Evolutionary conservation across 2,797 vertebrate species (phyloP), one percentile per base, ranked within the genome.

Genomic region (Champsocephalus esox): DNA sequence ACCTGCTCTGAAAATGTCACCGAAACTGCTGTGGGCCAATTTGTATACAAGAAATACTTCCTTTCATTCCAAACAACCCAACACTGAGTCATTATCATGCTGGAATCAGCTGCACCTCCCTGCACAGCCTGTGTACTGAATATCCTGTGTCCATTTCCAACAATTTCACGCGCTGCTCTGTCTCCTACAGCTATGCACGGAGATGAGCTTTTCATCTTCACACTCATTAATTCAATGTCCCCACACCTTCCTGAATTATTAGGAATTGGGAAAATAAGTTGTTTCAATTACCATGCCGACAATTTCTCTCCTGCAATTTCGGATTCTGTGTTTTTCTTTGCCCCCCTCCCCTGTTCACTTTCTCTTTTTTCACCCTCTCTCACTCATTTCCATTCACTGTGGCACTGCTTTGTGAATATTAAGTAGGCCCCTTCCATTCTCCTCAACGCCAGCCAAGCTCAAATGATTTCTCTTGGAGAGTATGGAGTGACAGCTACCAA

Each of bases 351-450:
- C 34, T 38, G 34, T 38, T 24, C 48, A 11, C 9, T 4, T 12
- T 14, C 41, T 56, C 63, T 54, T 62, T 70, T 74, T 75, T 46
- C 77, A 62, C 80, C 70, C 84, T 58, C 90, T 86, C 92, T 75
- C 80, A 90, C 90, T 95, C 92, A 94, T 89, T 95, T 91, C 94
- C 87, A 90, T 94, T 95, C 93, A 86, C 83, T 88, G 91, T 89
- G 90, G 90, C 88, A 87, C 81, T 83, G 82, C 66, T 88, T 90
- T 89, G 89, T 88, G 94, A 95, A 95, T 94, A 94, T 92, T 93
- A 96, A 96, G 93, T 91, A 92, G 86, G 72, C 72, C 86, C 88
- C 75, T 87, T 91, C 82, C 84, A 82, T 89, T 89, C 89, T 89
- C 90, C 89, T 87, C 87, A 86, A 90, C 90, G 90, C 88, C 89